Evolutionary conservation across 2,797 vertebrate species (phyloP).

Genomic region (Okamejei kenojei): DNA sequence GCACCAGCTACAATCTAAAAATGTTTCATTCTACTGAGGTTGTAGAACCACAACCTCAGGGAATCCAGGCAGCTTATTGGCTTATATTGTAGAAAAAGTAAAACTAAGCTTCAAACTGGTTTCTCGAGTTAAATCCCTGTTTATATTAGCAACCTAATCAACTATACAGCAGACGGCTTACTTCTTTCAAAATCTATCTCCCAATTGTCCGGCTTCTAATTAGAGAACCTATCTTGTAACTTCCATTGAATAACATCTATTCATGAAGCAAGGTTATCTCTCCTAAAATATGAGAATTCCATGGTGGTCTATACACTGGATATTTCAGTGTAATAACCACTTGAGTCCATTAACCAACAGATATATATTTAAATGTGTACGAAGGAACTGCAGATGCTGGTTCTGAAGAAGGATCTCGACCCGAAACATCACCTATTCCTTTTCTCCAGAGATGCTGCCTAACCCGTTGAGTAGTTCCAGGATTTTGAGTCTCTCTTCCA

Average conservation of each 20-base stretch:
- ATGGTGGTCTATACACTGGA: not conserved
- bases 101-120: not conserved
- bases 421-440: too few species aligned
- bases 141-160: constrained; percentile 1
- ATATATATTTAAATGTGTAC: not conserved
- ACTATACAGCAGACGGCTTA: not conserved
- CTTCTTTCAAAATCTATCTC: not conserved
- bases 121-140: not conserved
- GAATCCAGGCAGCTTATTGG: not conserved
- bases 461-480: too few species aligned
- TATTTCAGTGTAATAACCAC: not conserved
- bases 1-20: not conserved
- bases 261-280: constrained; percentile 13
- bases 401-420: too few species aligned
- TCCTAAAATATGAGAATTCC: not conserved
- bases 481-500: too few species aligned
- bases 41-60: too few species aligned
- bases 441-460: too few species aligned
- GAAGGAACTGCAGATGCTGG: too few species aligned
- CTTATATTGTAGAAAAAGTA: not conserved
- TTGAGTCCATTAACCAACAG: not conserved
- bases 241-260: constrained; percentile 32
- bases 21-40: not conserved
- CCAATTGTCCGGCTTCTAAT: not conserved
- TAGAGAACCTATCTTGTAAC: constrained; percentile 18